phyloP scores from a whole-genome alignment of 2,888 invertebrate species.

The Andrena bicolor region DNA sequence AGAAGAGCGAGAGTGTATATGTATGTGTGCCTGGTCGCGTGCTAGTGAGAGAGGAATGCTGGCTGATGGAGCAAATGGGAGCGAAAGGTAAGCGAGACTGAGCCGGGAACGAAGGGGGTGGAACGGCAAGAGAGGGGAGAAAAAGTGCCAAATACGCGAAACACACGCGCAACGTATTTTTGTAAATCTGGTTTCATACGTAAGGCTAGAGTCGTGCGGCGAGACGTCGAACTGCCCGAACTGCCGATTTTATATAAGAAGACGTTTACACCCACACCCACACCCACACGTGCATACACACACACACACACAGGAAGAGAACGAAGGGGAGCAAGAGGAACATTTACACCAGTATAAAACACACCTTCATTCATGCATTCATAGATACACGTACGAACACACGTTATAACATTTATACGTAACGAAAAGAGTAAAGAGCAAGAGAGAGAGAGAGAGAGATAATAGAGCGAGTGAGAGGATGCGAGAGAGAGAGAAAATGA shows the following conservation, averaged over 20 bases:
- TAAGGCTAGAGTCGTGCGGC: conserved; percentile 83
- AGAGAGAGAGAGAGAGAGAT: conserved; percentile 20
- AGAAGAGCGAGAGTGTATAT: not conserved
- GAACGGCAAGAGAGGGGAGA: conserved; percentile 65
- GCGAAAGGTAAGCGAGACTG: conserved; percentile 17
- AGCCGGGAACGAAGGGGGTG: conserved; percentile 4
- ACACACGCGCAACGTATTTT: conserved; percentile 84
- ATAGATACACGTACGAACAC: conserved; percentile 18
- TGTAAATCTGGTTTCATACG: conserved; percentile 85
- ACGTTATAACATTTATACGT: conserved; percentile 51
- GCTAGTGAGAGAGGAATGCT: not conserved
- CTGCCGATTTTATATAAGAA: conserved; percentile 84
- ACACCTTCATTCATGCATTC: conserved; percentile 1
- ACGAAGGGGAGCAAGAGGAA: not conserved
- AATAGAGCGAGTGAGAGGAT: conserved; percentile 4
- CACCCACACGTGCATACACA: conserved; percentile 14
- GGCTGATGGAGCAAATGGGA: not conserved
- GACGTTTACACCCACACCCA: conserved; percentile 72
- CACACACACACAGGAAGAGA: not conserved
- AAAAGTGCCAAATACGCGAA: conserved; percentile 83
- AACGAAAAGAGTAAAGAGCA: conserved; percentile 19
- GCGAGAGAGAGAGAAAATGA: not conserved
- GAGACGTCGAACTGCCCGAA: conserved; percentile 80
- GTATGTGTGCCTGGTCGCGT: not conserved
- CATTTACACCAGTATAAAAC: not conserved